A percentile compares a stretch with the other conserved stretches of the same genome.
These are phyloP conservation scores for Fissipunctia ypsillon DNA, from an alignment of 2,888 invertebrate species.

Conservation along the genomic window DNA sequence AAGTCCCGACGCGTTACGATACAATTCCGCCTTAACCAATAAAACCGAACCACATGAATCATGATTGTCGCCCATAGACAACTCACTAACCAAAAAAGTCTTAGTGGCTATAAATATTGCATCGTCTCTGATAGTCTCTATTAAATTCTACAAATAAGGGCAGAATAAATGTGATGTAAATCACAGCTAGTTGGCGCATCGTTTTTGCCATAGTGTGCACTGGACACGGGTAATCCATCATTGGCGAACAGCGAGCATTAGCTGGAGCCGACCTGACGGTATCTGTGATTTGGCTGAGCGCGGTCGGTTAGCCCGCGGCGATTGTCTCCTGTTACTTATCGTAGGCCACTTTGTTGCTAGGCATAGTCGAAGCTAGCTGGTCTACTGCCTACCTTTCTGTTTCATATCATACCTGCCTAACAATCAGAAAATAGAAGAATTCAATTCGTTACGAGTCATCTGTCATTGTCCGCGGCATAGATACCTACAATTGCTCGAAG, in stretches of 20 bases:
- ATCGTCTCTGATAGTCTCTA: not conserved
- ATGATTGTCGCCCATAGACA: not conserved
- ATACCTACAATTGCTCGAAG: constrained; percentile 70
- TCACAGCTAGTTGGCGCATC: constrained; percentile 45
- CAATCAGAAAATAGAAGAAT: constrained; percentile 56
- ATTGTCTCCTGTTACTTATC: constrained; percentile 62
- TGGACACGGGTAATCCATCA: constrained; percentile 81
- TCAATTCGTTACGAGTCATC: constrained; percentile 70
- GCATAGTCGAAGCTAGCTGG: constrained; percentile 25
- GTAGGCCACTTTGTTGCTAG: constrained; percentile 39
- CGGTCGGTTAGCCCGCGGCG: constrained; percentile 54
- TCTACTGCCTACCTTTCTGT: constrained; percentile 38
- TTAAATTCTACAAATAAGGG: constrained; percentile 29
- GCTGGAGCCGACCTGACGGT: constrained; percentile 66
- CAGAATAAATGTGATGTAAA: constrained; percentile 42
- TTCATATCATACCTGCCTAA: constrained; percentile 44
- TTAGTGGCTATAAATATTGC: not conserved
- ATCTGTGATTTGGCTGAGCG: constrained; percentile 67
- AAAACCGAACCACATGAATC: not conserved
- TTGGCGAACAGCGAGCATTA: constrained; percentile 69
- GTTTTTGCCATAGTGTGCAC: constrained; percentile 74
- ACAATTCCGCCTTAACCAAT: too few relatives aligned
- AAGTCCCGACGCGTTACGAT: too few relatives aligned
- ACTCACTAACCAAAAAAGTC: constrained; percentile 13
- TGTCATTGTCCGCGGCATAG: constrained; percentile 74